Conservation (phyloP, 1,140 invertebrate genomes). For the Artemia franciscana region DNA sequence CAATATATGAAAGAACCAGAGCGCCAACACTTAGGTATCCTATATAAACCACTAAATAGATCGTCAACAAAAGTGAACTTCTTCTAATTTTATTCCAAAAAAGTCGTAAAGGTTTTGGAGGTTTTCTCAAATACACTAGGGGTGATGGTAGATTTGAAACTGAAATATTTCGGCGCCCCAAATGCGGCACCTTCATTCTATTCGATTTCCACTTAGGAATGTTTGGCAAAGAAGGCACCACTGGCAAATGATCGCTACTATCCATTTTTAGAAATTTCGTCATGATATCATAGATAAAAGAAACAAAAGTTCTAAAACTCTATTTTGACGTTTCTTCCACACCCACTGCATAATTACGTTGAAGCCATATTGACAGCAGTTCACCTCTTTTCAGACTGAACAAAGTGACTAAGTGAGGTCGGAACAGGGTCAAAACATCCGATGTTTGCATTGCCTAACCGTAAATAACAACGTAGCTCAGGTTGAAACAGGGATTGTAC, state of each 20-base stretch:
- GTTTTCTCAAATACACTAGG: not conserved
- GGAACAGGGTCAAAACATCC: too few relatives aligned
- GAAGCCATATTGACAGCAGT: too few relatives aligned
- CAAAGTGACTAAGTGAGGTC: too few relatives aligned
- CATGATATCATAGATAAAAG: not conserved
- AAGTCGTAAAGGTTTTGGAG: not conserved
- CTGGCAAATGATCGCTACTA: not conserved
- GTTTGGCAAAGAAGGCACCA: not conserved
- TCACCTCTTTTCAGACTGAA: too few relatives aligned
- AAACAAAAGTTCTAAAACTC: not conserved
- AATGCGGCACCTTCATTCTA: not conserved
- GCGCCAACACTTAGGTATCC: slow-evolving; percentile 46
- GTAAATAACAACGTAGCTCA: too few relatives aligned
- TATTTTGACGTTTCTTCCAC: not conserved
- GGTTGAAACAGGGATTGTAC: too few relatives aligned
- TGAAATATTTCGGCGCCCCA: not conserved
- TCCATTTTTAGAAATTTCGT: not conserved
- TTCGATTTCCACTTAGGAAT: not conserved
- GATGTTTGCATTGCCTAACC: too few relatives aligned
- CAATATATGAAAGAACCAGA: slow-evolving; percentile 46
- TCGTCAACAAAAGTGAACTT: slow-evolving; percentile 23
- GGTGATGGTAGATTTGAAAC: not conserved
- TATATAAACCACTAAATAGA: slow-evolving; percentile 37
- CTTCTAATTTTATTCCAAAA: slow-evolving; percentile 20
- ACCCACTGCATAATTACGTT: not conserved